Evolutionary conservation across 2,888 invertebrate genomes (phyloP).

Genomic region (Electrophaes corylata): DNA sequence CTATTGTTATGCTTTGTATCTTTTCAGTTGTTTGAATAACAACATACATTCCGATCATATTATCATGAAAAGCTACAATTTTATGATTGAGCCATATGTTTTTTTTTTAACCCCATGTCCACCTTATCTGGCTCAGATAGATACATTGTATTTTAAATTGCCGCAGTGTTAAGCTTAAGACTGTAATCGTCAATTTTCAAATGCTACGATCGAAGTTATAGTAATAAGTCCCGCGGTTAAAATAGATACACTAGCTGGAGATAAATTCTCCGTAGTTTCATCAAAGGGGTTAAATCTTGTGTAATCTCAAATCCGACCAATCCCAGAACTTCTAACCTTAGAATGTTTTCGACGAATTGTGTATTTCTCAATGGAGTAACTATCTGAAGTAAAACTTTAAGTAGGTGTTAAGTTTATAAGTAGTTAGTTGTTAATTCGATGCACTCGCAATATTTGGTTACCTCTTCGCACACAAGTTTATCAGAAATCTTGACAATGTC

Average conservation of each 20-base stretch:
- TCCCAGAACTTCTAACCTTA: slow-evolving; percentile 9
- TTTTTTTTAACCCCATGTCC: too few species aligned
- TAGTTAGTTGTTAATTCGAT: slow-evolving; percentile 57
- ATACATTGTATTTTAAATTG: too few species aligned
- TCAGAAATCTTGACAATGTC: too few species aligned
- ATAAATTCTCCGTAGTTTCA: too few species aligned
- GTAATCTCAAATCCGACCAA: slow-evolving; percentile 14
- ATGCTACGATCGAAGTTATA: too few species aligned
- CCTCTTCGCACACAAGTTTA: neutral
- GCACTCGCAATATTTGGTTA: slow-evolving; percentile 61
- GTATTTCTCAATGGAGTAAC: slow-evolving; percentile 49
- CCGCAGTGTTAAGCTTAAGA: too few species aligned
- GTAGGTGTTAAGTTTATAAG: slow-evolving; percentile 67
- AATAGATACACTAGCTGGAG: too few species aligned
- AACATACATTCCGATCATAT: neutral
- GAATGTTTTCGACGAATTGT: slow-evolving; percentile 39
- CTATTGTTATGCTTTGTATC: neutral
- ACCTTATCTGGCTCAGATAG: too few species aligned
- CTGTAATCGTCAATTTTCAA: too few species aligned
- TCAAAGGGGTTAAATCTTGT: too few species aligned
- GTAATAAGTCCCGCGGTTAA: too few species aligned
- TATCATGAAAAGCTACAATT: neutral
- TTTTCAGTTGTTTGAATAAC: neutral
- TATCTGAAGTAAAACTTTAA: slow-evolving; percentile 69
- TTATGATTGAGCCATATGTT: too few species aligned